These are phyloP conservation scores for Watsonalla cultraria DNA, from an alignment of 2,888 invertebrate species.

Conservation along the genomic window DNA sequence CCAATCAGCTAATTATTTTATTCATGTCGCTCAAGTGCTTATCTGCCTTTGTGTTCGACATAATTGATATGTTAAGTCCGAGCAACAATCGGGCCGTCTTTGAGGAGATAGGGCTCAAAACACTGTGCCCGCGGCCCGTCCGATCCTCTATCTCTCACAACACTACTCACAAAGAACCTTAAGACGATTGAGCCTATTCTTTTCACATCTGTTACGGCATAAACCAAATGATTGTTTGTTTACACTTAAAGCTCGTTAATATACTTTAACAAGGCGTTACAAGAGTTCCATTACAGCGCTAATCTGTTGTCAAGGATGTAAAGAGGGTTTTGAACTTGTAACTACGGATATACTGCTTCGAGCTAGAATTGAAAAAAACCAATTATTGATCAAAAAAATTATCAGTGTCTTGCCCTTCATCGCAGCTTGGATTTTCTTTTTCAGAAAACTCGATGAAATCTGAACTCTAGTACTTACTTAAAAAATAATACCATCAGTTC, in stretches of 20 bases:
- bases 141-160: constrained; percentile 34
- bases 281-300: constrained; percentile 12
- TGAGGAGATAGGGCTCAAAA: constrained; percentile 39
- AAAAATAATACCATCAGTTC: too few species aligned
- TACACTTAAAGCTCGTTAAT: constrained; percentile 43
- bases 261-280: constrained; percentile 29
- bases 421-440: too few species aligned
- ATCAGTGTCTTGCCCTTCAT: too few species aligned
- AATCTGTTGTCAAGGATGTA: constrained; percentile 24
- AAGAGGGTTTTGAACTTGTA: not conserved
- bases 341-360: not conserved
- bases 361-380: not conserved
- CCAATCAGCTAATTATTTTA: constrained; percentile 78
- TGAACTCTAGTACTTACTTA: too few species aligned
- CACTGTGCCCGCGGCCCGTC: constrained; percentile 21
- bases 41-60: constrained; percentile 72
- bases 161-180: constrained; percentile 57
- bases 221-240: constrained; percentile 53
- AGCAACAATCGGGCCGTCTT: constrained; percentile 69
- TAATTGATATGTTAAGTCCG: constrained; percentile 77
- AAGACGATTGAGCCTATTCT: constrained; percentile 56
- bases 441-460: too few species aligned
- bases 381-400: too few species aligned
- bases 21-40: constrained; percentile 73
- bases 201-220: constrained; percentile 40